phyloP scores from a whole-genome alignment of 92 coral and sea anemone species.

The Zoanthus sansibaricus region DNA sequence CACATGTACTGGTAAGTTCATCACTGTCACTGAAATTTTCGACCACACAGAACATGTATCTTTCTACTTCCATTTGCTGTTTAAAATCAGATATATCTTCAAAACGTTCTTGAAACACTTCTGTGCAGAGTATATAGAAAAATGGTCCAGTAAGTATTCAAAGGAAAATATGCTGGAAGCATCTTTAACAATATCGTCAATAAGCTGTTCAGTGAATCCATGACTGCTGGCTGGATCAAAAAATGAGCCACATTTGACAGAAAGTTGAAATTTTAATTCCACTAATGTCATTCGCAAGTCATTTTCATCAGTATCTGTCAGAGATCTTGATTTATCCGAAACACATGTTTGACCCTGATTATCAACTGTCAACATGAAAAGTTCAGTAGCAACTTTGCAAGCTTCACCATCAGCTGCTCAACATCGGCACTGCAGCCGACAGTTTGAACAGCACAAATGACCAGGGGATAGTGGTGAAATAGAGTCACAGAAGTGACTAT shows the following conservation, averaged over 20 bases:
- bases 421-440: no score
- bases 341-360: no score
- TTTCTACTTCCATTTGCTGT: conserved; percentile 38
- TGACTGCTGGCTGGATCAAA: background rate
- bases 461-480: no score
- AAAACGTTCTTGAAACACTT: conserved; percentile 46
- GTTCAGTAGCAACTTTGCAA: no score
- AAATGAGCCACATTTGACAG: no score
- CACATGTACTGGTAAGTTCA: background rate
- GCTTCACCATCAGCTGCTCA: no score
- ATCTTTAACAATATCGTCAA: conserved; percentile 24
- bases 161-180: conserved; percentile 27
- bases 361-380: no score
- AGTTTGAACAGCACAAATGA: no score
- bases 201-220: conserved; percentile 41
- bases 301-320: no score
- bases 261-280: no score
- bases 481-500: conserved; percentile 22
- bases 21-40: conserved; percentile 33
- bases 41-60: conserved; percentile 9
- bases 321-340: no score
- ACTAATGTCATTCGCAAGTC: no score
- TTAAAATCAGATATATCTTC: conserved; percentile 32
- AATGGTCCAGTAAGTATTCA: conserved; percentile 24
- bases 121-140: conserved; percentile 42